A percentile compares a stretch with the other conserved stretches of the same genome.
These are phyloP conservation scores for Dioctria rufipes DNA, from an alignment of 2,888 invertebrate genomes.

Conservation along the genomic window DNA sequence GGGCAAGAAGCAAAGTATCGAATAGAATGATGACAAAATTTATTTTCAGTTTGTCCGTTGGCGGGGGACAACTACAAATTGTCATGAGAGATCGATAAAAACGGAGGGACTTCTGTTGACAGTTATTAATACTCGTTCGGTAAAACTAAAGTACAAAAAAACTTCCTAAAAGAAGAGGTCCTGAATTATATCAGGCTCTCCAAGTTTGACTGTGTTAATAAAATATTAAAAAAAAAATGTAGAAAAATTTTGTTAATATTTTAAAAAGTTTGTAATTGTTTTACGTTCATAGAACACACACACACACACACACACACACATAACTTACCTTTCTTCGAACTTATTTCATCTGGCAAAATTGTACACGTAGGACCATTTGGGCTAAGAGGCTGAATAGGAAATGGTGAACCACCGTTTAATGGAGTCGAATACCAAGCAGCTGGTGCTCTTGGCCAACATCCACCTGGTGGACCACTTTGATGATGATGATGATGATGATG, in stretches of 20 bases:
- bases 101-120: too few relatives aligned
- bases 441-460: slow-evolving; percentile 66
- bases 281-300: not conserved
- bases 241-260: too few relatives aligned
- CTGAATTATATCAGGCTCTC: not conserved
- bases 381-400: slow-evolving; percentile 62
- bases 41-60: too few relatives aligned
- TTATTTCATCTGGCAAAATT: slow-evolving; percentile 58
- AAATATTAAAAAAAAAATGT: not conserved
- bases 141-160: not conserved
- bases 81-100: too few relatives aligned
- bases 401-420: slow-evolving; percentile 63
- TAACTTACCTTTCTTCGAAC: slow-evolving; percentile 60
- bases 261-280: too few relatives aligned
- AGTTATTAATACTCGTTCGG: too few relatives aligned
- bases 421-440: slow-evolving; percentile 69
- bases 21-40: too few relatives aligned
- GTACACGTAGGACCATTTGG: slow-evolving; percentile 58
- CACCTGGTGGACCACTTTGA: slow-evolving; percentile 58
- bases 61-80: too few relatives aligned
- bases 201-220: not conserved
- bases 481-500: slow-evolving; percentile 62
- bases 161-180: too few relatives aligned
- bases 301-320: not conserved
- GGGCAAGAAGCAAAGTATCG: too few relatives aligned